A percentile compares a stretch with the other conserved stretches of the same genome.
Conservation (phyloP, 2,797 vertebrate genomes). For the Pangasius krempfi region DNA sequence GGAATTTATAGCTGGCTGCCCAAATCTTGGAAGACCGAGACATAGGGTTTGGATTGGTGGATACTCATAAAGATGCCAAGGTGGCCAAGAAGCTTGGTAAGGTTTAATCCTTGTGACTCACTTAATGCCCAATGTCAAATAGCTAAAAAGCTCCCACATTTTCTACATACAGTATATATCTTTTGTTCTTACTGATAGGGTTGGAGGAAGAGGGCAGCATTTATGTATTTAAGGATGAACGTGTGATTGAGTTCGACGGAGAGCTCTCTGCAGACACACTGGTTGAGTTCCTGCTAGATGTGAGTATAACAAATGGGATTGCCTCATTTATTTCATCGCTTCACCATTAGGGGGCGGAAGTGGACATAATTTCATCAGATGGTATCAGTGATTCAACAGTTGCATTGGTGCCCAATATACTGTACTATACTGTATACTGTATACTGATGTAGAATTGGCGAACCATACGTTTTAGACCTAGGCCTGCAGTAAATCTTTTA, state of each 20-base stretch:
- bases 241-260: slow-evolving; percentile 93
- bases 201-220: slow-evolving; percentile 91
- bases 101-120: slow-evolving; percentile 38
- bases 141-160: background rate
- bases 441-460: background rate
- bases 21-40: slow-evolving; percentile 92
- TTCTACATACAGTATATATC: background rate
- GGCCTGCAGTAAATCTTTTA: background rate
- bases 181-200: slow-evolving; percentile 68
- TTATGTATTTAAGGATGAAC: slow-evolving; percentile 92
- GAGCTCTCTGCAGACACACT: slow-evolving; percentile 92
- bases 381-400: background rate
- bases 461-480: background rate
- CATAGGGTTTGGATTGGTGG: slow-evolving; percentile 91
- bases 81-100: slow-evolving; percentile 91
- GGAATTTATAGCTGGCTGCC: slow-evolving; percentile 82
- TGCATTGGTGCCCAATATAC: background rate
- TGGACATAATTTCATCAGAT: slow-evolving; percentile 1
- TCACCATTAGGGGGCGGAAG: slow-evolving; percentile 15
- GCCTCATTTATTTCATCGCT: background rate
- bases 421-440: background rate
- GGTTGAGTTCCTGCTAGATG: slow-evolving; percentile 95
- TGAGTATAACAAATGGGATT: slow-evolving; percentile 70
- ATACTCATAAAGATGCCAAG: slow-evolving; percentile 89
- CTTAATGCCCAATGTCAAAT: background rate